Base-by-base conservation (phyloP, 2,113 vertebrate genomes). In the Lycaon pictus region DNA sequence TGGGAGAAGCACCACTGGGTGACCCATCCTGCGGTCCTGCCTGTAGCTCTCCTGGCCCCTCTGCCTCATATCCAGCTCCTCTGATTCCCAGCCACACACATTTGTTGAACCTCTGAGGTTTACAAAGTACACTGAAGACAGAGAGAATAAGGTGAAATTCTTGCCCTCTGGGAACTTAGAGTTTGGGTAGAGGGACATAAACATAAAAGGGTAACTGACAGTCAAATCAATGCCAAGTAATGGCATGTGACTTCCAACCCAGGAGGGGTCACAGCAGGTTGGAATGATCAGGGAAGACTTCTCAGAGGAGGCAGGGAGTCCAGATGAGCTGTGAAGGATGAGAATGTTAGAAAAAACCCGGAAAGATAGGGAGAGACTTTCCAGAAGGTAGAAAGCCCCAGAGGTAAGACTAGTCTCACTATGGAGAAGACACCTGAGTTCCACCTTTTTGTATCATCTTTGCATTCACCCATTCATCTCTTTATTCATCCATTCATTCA, bases 1-100 rank as follows among this genome's bases (percentile, higher is more conserved):
- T 1, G 3, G 22, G 27, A 48, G 63, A 58, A 32, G 43, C 55
- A 72, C 10, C 1, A 35, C 20, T 0, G 0, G 11, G n/a, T 2
- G 4, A 5, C 74, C 74, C 60, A 55, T 0, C 35, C 29, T 22
- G 35, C 27, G 3, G 25, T n/a, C 77, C 85, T 65, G 29, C n/a
- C 58, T 2, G 12, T n/a, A 74, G 55, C 48, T 27, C 19, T 69
- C 63, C n/a, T 1, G 2, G 11, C 3, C 25, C 81, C 12, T 63
- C 48, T 0, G n/a, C 27, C 74, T 83, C 16, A 2, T 11, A 23
- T 2, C 8, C 1, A 25, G 48, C 11, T 43, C 29, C 9, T 89
- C 56, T 81, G 71, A 92, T 43, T 84, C 56, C 76, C 53, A 92
- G 4, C 67, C 62, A 5, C 5, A 37, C 72, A 27, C 51, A 51